Evolutionary conservation across 2,113 vertebrate genomes (phyloP), one percentile per base, ranked within the genome.

Genomic region (Corythaixoides concolor): DNA sequence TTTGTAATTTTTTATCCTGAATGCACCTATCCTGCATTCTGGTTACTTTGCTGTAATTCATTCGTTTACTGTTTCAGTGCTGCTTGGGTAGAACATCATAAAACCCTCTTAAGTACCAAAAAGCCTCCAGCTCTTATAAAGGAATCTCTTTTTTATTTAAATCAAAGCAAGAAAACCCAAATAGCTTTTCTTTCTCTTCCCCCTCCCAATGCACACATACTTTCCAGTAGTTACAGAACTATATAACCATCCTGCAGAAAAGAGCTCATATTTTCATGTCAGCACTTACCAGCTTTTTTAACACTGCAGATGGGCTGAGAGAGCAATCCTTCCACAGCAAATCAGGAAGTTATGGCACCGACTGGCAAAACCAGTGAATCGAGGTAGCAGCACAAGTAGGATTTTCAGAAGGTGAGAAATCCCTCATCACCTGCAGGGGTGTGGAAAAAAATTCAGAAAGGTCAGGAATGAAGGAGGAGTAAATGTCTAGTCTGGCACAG

Each of bases 141-240:
- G 9, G n/a, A 91, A 87, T 30, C 45, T 47, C 53, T 89, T 96
- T 95, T 77, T 78, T 21, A 58, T 73, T 92, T 72, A 76, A 96
- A 93, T 79, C 56, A 82, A 91, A 92, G 67, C 37, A 91, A 80
- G 87, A 89, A 85, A 96, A 55, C 53, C 27, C 28, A 66, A 91
- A 26, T 10, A 43, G 69, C 16, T 82, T 94, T 63, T 87, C 35
- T 62, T 77, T 85, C 22, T 80, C 52, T 81, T 68, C 16, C 4
- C n/a, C 20, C 53, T 96, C 69, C 52, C 39, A 68, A 28, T 1
- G 24, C 47, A 79, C 47, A 56, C 35, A 72, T 60, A 64, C 35
- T 76, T 94, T 75, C 58, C 66, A 85, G 26, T 69, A 62, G 74
- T 77, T 91, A 82, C 47, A 88, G 43, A 94, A 78, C 53, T 63